Evolutionary conservation across 2,888 invertebrate species (phyloP).

Genomic region (Neoascia interrupta): DNA sequence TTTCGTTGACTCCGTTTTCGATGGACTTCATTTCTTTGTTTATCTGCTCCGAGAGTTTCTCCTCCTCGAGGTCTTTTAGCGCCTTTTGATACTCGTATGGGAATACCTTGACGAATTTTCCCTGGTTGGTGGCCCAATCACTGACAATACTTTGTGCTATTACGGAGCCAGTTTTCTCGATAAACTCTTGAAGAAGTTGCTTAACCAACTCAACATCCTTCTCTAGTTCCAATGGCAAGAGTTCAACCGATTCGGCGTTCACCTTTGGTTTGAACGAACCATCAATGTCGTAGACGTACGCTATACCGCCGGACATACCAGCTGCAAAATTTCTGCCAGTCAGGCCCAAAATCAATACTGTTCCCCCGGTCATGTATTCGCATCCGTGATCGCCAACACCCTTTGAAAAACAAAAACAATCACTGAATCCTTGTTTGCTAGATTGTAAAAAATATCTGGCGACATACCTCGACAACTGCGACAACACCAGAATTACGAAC

Average conservation of each 20-base stretch:
- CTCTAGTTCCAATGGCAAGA: constrained; percentile 88
- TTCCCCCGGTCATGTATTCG: constrained; percentile 99
- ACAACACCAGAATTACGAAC: constrained; percentile 98
- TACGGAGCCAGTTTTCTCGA: constrained; percentile 91
- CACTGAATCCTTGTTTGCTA: neutral
- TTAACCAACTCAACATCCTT: constrained; percentile 90
- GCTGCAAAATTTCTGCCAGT: constrained; percentile 99
- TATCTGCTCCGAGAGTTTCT: constrained; percentile 75
- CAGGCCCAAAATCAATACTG: constrained; percentile 93
- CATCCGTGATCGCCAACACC: constrained; percentile 99
- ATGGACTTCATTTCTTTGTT: constrained; percentile 71
- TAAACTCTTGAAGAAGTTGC: constrained; percentile 90
- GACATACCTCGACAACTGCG: constrained; percentile 91
- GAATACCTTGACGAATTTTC: constrained; percentile 96
- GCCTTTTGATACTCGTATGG: constrained; percentile 98
- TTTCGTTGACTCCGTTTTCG: constrained; percentile 78
- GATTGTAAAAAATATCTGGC: neutral
- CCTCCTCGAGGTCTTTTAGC: constrained; percentile 84
- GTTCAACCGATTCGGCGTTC: constrained; percentile 96
- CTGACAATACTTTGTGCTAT: constrained; percentile 89
- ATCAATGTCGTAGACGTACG: constrained; percentile 95
- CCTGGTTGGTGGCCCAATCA: constrained; percentile 88
- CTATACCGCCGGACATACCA: constrained; percentile 98
- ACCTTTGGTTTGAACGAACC: constrained; percentile 92
- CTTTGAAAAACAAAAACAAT: constrained; percentile 73